A percentile compares a stretch with the other conserved stretches of the same genome.
Conservation (phyloP, 2,888 invertebrate genomes). For the Brenthis daphne region DNA sequence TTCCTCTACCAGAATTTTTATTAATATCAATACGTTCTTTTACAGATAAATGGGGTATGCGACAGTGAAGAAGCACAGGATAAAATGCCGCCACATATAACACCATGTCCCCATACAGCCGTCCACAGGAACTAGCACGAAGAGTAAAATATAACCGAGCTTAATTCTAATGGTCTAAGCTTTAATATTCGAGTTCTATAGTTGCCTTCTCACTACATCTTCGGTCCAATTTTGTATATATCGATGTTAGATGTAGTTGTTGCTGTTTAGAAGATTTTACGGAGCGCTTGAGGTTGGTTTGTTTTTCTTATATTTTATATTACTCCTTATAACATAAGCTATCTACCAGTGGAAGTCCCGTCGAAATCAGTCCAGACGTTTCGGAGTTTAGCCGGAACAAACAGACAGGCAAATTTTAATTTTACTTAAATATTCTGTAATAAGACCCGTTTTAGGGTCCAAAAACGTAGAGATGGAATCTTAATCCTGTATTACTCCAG, state of each 20-base stretch:
- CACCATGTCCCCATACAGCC: slow-evolving; percentile 44
- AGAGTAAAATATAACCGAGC: slow-evolving; percentile 66
- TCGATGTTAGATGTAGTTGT: slow-evolving; percentile 45
- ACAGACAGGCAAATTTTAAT: no score
- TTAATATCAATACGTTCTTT: slow-evolving; percentile 24
- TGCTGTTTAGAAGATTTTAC: slow-evolving; percentile 27
- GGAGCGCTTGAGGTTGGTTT: slow-evolving; percentile 32
- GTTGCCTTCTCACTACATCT: slow-evolving; percentile 72
- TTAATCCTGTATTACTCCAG: no score
- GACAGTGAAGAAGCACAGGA: slow-evolving; percentile 45
- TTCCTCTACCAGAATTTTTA: not conserved
- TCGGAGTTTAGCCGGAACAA: no score
- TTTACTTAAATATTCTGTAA: no score
- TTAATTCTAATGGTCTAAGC: slow-evolving; percentile 52
- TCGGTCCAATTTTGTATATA: slow-evolving; percentile 68
- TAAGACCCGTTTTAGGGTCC: no score
- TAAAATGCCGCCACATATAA: slow-evolving; percentile 38
- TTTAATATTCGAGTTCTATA: slow-evolving; percentile 54
- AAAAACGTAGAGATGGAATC: no score
- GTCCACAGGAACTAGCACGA: slow-evolving; percentile 37
- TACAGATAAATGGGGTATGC: slow-evolving; percentile 47
- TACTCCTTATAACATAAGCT: no score
- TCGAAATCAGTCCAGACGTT: no score
- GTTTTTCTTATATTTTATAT: not conserved
- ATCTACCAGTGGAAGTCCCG: no score